phyloP scores from a whole-genome alignment of 2,888 invertebrate species.

The Eristalis arbustorum region DNA sequence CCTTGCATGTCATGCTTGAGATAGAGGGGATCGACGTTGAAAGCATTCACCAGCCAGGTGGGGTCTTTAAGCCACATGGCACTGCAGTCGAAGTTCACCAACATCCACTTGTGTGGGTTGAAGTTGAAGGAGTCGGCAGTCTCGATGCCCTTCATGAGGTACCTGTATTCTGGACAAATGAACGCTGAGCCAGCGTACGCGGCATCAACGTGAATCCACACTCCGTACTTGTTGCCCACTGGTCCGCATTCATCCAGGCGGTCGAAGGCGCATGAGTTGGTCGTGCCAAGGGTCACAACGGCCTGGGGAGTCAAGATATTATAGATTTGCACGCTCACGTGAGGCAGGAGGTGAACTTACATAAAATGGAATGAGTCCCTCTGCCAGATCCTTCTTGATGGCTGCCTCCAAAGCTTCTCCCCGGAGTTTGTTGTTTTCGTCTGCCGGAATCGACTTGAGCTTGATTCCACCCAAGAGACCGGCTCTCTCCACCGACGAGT shows the following conservation, averaged over 20 bases:
- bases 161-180: slow-evolving; percentile 97
- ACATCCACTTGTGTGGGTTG: slow-evolving; percentile 99
- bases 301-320: slow-evolving; percentile 81
- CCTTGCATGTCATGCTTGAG: slow-evolving; percentile 96
- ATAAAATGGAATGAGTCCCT: slow-evolving; percentile 97
- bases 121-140: slow-evolving; percentile 98
- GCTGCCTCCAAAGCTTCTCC: slow-evolving; percentile 89
- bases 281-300: slow-evolving; percentile 95
- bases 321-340: neutral
- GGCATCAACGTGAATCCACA: slow-evolving; percentile 98
- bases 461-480: slow-evolving; percentile 93
- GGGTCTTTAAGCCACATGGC: slow-evolving; percentile 98
- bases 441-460: slow-evolving; percentile 87
- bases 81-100: slow-evolving; percentile 99
- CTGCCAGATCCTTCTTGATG: slow-evolving; percentile 90
- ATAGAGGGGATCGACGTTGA: slow-evolving; percentile 98
- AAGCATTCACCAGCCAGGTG: slow-evolving; percentile 94
- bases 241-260: slow-evolving; percentile 92
- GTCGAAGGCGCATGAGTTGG: slow-evolving; percentile 97
- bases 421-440: slow-evolving; percentile 86
- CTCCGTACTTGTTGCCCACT: slow-evolving; percentile 87
- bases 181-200: slow-evolving; percentile 98
- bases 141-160: slow-evolving; percentile 93
- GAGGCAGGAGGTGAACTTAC: slow-evolving; percentile 83
- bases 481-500: slow-evolving; percentile 96